phyloP scores from a whole-genome alignment of 1,140 invertebrate species.

The Tetramorium parvispinum region DNA sequence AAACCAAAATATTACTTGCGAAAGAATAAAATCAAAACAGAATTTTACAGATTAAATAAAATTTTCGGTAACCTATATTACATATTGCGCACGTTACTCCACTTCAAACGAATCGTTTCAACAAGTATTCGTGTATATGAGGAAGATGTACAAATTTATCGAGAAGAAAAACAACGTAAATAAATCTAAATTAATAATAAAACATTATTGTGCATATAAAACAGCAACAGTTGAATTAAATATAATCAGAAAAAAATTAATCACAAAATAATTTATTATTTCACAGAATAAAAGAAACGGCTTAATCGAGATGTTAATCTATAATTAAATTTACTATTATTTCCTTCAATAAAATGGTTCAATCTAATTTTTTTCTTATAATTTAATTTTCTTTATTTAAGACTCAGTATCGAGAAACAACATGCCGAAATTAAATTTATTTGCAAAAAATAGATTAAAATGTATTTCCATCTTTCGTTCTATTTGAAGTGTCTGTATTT shows the following conservation, averaged over 20 bases:
- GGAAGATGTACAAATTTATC: neutral
- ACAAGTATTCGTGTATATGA: neutral
- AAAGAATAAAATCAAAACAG: neutral
- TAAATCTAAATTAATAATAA: neutral
- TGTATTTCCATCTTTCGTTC: neutral
- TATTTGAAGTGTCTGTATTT: neutral
- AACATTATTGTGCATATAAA: neutral
- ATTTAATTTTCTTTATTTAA: neutral
- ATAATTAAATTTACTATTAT: neutral
- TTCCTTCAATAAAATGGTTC: neutral
- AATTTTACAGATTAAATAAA: conserved; percentile 18
- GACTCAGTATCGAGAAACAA: neutral
- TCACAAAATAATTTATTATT: neutral
- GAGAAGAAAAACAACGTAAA: neutral
- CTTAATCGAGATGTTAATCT: neutral
- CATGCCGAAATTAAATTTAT: neutral
- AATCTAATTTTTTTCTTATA: neutral
- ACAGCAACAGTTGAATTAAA: neutral
- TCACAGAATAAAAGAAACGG: neutral
- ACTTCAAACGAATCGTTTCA: neutral
- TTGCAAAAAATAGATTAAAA: neutral
- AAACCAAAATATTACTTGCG: neutral
- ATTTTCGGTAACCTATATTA: neutral
- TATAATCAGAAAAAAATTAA: neutral
- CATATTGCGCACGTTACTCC: neutral